Evolutionary conservation across 1,140 invertebrate genomes (phyloP).

Genomic region (Cryptotermes secundus): DNA sequence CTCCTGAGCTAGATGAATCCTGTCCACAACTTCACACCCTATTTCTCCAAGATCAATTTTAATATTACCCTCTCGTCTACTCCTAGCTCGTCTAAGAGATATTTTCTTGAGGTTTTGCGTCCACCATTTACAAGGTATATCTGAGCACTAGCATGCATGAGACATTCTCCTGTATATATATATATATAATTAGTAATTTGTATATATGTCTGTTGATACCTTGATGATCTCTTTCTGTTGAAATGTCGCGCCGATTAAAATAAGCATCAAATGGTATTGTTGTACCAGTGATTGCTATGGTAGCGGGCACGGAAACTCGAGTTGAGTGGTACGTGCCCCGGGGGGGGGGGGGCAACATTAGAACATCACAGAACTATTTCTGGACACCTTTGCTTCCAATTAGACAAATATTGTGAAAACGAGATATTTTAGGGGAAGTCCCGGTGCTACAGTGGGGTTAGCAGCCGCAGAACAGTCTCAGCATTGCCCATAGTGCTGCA

Average conservation of each 20-base stretch:
- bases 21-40: too few species aligned
- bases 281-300: not conserved
- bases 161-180: too few species aligned
- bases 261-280: not conserved
- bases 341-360: too few species aligned
- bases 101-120: too few species aligned
- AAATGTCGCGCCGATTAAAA: not conserved
- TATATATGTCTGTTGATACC: too few species aligned
- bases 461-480: not conserved
- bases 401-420: not conserved
- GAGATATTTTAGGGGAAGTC: not conserved
- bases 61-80: too few species aligned
- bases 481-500: not conserved
- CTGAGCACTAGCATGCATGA: too few species aligned
- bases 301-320: not conserved
- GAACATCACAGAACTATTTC: not conserved
- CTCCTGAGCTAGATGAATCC: too few species aligned
- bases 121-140: too few species aligned
- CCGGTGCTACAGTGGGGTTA: not conserved
- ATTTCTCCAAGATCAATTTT: too few species aligned
- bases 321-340: not conserved
- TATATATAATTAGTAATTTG: too few species aligned
- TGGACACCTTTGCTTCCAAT: not conserved
- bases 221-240: not conserved
- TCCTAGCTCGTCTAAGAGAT: too few species aligned